Conservation (phyloP, 2,113 vertebrate species). For the Sporophila hypoxantha region DNA sequence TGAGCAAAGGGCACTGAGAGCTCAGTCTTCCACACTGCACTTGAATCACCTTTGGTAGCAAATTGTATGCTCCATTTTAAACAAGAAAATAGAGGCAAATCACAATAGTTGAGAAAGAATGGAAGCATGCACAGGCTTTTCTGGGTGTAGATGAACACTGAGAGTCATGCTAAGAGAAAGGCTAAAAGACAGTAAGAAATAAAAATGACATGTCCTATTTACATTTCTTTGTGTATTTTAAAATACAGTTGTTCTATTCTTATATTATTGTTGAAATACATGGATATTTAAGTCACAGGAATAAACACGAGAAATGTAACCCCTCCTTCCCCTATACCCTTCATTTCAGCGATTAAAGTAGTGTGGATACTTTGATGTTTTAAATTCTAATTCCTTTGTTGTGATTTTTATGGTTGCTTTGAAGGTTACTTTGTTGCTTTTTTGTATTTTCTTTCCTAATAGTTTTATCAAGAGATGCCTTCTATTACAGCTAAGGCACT, state of each 20-base stretch:
- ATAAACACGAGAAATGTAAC: not conserved
- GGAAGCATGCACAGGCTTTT: not conserved
- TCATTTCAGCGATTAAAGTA: constrained; percentile 27
- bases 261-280: not conserved
- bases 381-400: constrained; percentile 58
- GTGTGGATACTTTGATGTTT: constrained; percentile 51
- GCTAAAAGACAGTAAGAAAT: not conserved
- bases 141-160: constrained; percentile 4
- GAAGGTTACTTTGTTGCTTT: constrained; percentile 52
- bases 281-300: not conserved
- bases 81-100: constrained; percentile 14
- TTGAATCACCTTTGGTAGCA: constrained; percentile 20
- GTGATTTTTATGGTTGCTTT: constrained; percentile 56
- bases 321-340: not conserved
- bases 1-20: constrained; percentile 32
- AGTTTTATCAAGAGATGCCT: constrained; percentile 33
- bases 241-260: constrained; percentile 27
- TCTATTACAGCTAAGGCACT: constrained; percentile 19
- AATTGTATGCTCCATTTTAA: constrained; percentile 49
- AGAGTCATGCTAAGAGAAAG: not conserved
- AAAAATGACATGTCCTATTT: constrained; percentile 37
- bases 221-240: constrained; percentile 8
- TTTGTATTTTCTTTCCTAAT: constrained; percentile 48
- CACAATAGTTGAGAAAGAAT: constrained; percentile 3
- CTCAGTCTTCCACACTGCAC: constrained; percentile 15